Evolutionary conservation across 1,140 invertebrate genomes (phyloP), one percentile per base, ranked within the genome.

Genomic region (Drosophila watanabei): DNA sequence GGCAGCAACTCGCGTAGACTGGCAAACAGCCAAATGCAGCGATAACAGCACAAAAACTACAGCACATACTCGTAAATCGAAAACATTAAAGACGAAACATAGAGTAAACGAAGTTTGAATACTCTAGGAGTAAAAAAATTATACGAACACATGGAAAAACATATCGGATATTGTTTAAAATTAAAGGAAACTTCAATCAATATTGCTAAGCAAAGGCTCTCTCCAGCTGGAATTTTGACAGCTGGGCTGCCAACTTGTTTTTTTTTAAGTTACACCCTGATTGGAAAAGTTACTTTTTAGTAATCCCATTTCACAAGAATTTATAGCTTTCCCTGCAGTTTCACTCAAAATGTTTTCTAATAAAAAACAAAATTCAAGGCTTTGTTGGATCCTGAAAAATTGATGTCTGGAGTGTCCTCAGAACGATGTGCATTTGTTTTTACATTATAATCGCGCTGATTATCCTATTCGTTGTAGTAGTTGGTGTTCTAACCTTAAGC

Each of bases 41-140:
- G 81, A 77, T 72, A 84, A 71, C 71, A 80, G 59, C 65, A 68
- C 54, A 65, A 72, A 79, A 84, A 82, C 28, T 77, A 84, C 84
- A 73, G 63, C 49, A 68, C 70, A 65, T 45, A 70, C 52, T 56
- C 14, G 68, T 71, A 78, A 77, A 68, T 33, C 33, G 51, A 60
- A 75, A 71, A 45, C 24, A 48, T 56, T 48, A 56, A 68, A 48
- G 52, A 62, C 20, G 0, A 11, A 11, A n/a, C 2, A 4, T 14
- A 4, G 5, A 13, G 11, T 13, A n/a, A 20, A 7, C 14, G 35
- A 57, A 57, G 35, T 0, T 0, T 2, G 7, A 57, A 57, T 57
- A n/a, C 54, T 39, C 54, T 57, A 0, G 1, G 0, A 4, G 11
- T 11, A 11, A 10, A 24, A 10, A 6, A 16, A 16, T 3, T 6